Evolutionary conservation across 2,797 vertebrate genomes (phyloP).

Genomic region (Hylomyscus alleni): DNA sequence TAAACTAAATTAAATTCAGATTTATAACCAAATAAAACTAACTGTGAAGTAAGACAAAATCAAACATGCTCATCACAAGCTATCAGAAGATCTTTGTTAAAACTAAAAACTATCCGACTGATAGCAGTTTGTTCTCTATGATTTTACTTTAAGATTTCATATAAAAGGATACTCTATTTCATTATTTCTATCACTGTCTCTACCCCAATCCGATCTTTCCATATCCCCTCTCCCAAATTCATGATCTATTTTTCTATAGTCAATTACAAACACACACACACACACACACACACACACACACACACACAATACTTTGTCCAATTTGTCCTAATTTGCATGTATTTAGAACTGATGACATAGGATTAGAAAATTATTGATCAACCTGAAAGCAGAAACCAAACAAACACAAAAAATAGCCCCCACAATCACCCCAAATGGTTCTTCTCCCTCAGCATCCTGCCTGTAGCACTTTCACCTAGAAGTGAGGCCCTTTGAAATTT

Average conservation of each 20-base stretch:
- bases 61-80: neutral
- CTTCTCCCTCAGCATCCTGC: neutral
- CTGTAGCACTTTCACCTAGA: neutral
- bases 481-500: neutral
- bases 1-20: neutral
- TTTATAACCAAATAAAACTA: neutral
- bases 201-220: too few relatives aligned
- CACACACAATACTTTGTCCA: neutral
- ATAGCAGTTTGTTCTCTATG: neutral
- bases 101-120: neutral
- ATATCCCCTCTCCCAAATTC: neutral
- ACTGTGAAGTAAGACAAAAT: neutral
- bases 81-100: neutral
- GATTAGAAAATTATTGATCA: neutral
- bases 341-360: neutral
- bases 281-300: neutral
- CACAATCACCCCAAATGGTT: neutral
- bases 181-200: neutral
- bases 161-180: neutral
- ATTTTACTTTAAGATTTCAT: neutral
- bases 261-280: neutral
- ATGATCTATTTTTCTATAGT: neutral
- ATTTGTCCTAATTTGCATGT: neutral
- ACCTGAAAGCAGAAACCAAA: neutral
- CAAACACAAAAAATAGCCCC: neutral